Evolutionary conservation across 2,797 vertebrate species (phyloP), one percentile per base, ranked within the genome.

Genomic region (Microctenopoma steveboyesi): DNA sequence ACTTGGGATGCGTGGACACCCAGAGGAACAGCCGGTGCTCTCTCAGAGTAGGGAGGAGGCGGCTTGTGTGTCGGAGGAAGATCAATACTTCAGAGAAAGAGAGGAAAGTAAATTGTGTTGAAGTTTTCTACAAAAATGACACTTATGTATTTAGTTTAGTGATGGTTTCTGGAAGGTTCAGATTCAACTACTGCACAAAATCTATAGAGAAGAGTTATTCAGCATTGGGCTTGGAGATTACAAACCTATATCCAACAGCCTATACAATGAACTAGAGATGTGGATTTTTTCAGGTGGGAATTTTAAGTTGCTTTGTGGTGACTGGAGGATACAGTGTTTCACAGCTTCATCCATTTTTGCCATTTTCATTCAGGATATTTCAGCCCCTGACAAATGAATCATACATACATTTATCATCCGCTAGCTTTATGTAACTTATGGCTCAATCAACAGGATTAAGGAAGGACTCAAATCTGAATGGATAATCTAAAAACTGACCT

Each of bases 51-150:
- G 46, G 89, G 92, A 78, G 93, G 92, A 30, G 93, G 93, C 0
- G 93, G 93, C 71, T 94, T 94, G 90, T 94, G 94, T 66, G 94
- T 94, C 39, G 93, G 93, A 76, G 94, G 94, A 82, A 94, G 93
- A 80, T 95, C 94, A 85, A 95, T 95, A 72, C 94, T 95, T 88
- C 43, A 70, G 53, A 72, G 57, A 28, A 46, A 61, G 35, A 72
- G 33, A 63, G 15, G 48, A 37, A 30, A 53, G 60, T 8, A 82
- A 69, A 68, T 22, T 3, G 11, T 22, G 61, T 14, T 47, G 45
- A 59, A 37, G 61, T 30, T 65, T 71, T 22, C 7, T 60, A 27
- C 35, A 56, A 75, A 18, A 7, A 45, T 52, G 30, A 18, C 50
- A 37, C 37, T 4, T 37, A 9, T 37, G 35, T 37, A 37, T 9